Conservation (phyloP, 2,113 vertebrate species). For the Kryptolebias marmoratus region DNA sequence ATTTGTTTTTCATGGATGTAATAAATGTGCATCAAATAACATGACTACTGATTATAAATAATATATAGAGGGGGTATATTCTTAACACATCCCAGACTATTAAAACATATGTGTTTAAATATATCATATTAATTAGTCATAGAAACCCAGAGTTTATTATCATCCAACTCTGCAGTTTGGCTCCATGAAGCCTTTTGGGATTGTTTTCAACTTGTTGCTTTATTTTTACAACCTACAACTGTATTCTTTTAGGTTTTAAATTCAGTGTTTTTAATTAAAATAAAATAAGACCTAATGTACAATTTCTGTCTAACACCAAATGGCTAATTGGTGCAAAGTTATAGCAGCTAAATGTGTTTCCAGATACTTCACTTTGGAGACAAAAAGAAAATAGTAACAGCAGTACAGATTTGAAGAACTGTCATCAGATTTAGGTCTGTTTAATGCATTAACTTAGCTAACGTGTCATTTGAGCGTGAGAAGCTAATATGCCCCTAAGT, state of each 20-base stretch:
- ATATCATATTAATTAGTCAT: neutral
- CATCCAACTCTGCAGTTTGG: neutral
- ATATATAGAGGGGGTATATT: neutral
- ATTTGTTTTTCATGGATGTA: neutral
- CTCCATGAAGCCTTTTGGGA: neutral
- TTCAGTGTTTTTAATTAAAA: neutral
- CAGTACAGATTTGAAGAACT: neutral
- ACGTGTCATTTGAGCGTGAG: neutral
- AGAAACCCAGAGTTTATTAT: neutral
- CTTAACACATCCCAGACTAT: neutral
- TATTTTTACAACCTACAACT: neutral
- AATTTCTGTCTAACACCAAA: neutral
- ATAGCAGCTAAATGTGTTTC: neutral
- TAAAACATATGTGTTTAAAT: neutral
- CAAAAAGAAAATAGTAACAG: neutral
- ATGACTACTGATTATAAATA: neutral
- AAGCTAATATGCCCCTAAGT: neutral
- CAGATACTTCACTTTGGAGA: neutral
- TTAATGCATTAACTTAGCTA: neutral
- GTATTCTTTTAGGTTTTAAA: neutral
- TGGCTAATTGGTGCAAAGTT: neutral
- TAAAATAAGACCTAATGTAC: too few species aligned
- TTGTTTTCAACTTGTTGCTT: constrained; percentile 2
- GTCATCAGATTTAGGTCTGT: neutral
- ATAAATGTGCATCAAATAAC: neutral